Percentiles rank a stretch among this genome's conserved stretches.
phyloP scores from a whole-genome alignment of 23 tunicate species.

The Oikopleura vanhoeffeni region DNA sequence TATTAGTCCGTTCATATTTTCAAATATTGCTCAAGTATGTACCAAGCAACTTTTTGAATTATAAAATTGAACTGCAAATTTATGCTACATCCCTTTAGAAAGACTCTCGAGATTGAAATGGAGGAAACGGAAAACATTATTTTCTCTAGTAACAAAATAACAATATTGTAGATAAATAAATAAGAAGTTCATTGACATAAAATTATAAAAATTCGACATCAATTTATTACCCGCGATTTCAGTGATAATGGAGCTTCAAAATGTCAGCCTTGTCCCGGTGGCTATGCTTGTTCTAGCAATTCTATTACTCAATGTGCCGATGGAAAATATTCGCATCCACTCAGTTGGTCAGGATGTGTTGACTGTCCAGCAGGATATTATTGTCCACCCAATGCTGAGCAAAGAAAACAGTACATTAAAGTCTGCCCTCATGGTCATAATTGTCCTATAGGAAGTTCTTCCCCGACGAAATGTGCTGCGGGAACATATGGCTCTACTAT shows the following conservation, averaged over 20 bases:
- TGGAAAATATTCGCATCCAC: background rate
- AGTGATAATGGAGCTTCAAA: background rate
- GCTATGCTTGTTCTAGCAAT: background rate
- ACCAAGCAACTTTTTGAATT: too few species aligned
- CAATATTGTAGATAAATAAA: too few species aligned
- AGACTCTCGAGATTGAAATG: too few species aligned
- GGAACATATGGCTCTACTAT: slow-evolving; percentile 36
- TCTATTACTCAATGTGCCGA: background rate
- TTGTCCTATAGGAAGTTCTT: slow-evolving; percentile 52
- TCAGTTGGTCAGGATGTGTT: slow-evolving; percentile 21
- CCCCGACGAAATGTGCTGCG: slow-evolving; percentile 28
- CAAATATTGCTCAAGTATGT: too few species aligned
- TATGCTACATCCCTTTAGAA: too few species aligned
- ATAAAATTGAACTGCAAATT: background rate
- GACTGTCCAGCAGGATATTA: slow-evolving; percentile 45
- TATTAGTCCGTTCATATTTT: too few species aligned
- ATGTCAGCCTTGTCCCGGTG: background rate
- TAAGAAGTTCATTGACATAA: too few species aligned
- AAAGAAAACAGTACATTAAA: slow-evolving; percentile 17
- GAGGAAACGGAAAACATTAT: too few species aligned
- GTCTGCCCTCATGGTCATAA: slow-evolving; percentile 42
- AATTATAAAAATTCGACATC: too few species aligned
- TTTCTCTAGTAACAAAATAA: too few species aligned
- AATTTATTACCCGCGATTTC: background rate
- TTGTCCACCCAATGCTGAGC: slow-evolving; percentile 70